Base-by-base conservation (phyloP, 2,888 invertebrate genomes). In the Rhagophthalmus giganteus region DNA sequence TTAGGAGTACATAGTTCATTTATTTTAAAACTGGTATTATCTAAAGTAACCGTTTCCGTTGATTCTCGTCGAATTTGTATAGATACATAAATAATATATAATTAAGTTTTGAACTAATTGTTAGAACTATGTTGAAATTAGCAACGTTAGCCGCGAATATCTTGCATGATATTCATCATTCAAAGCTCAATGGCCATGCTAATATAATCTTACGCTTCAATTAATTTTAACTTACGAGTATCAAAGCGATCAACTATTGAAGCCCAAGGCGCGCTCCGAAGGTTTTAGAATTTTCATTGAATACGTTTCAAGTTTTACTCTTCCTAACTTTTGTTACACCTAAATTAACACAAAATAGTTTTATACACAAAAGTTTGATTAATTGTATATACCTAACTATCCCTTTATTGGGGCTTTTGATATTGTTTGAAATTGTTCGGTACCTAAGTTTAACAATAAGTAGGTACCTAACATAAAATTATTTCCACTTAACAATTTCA, bases 211-310 rank as follows among this genome's bases (percentile, higher is more conserved):
- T 30, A 16, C 20, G 28, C 30, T 14, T 16, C 40, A 30, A 40
- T 40, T 40, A 40, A 30, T 40, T 40, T 28, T 11, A 30, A 15
- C 30, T 30, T 15, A n/a, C 26, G 40, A 40, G 30, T 40, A 20
- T 20, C 20, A 20, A 20, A 20, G 20, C 20, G 7, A 20, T 20
- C 20, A 5, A 7, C 20, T 20, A 20, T 20, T 20, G 20, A 20
- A 20, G 7, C 20, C 7, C 7, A 7, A 20, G 20, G 20, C 20
- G 7, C 7, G 20, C 20, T 20, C 20, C 4, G 20, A 7, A 5
- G 7, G 20, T 20, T 20, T 20, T 7, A 20, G 20, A 20, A 7
- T 20, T 20, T 20, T 20, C 20, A 3, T 20, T 20, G 7, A 20
- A 20, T 20, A 20, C 7, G n/a, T 20, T 5, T 20, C 3, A 7